Conservation (phyloP, 2,797 vertebrate genomes). For the Pterois miles region DNA sequence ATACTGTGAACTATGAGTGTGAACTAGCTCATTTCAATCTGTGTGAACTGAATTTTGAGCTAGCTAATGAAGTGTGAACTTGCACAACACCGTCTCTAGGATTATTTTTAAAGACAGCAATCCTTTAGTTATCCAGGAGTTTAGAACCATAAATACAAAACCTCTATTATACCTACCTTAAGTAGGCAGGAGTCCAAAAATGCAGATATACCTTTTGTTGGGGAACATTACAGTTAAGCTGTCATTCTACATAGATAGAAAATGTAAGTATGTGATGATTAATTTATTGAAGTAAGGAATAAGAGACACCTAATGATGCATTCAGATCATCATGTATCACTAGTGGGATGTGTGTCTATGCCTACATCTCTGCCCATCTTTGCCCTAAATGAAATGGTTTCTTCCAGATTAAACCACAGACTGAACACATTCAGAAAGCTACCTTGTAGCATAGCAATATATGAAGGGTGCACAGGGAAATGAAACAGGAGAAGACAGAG, state of each 20-base stretch:
- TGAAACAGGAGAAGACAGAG: constrained; percentile 8
- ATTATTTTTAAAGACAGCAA: background rate
- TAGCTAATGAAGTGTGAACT: too few relatives aligned
- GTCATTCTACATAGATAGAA: background rate
- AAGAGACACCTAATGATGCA: background rate
- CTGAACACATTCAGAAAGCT: constrained; percentile 7
- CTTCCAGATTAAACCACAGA: background rate
- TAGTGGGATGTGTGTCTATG: background rate
- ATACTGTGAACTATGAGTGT: too few relatives aligned
- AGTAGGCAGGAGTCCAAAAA: background rate
- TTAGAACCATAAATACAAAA: too few relatives aligned
- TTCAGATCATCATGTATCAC: background rate
- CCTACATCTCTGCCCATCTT: background rate
- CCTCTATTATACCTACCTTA: background rate
- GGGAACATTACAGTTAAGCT: background rate
- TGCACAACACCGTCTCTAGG: too few relatives aligned
- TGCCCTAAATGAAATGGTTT: background rate
- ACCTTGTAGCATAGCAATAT: background rate
- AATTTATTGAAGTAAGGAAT: background rate
- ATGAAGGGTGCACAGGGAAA: background rate
- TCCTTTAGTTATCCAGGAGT: background rate
- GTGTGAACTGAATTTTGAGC: too few relatives aligned
- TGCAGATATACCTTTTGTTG: background rate
- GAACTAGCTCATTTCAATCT: too few relatives aligned
- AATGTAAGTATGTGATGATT: background rate